Base-by-base conservation (phyloP, 1,140 invertebrate genomes). In the Polyergus mexicanus region DNA sequence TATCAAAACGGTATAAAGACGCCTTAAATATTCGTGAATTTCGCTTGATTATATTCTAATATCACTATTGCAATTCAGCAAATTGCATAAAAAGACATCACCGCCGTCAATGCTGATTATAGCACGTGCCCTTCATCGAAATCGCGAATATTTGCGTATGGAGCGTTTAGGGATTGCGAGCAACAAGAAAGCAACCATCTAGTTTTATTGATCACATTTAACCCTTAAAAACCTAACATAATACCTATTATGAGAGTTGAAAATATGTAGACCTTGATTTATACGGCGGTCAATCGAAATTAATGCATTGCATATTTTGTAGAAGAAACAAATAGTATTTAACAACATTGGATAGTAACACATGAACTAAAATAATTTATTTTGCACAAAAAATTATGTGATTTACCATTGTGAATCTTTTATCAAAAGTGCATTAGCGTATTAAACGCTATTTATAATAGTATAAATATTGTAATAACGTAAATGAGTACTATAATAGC, bases 11-110 rank as follows among this genome's bases (percentile, higher is more conserved):
- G 51, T 85, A 85, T 60, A 69, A 88, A 88, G 62, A 65, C 41
- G 13, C 44, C 19, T 19, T 56, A 47, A 32, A 10, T 44, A 69
- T 69, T 62, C 41, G 11, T 63, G 13, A 44, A 86, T 63, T 69
- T 77, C 75, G 10, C 8, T 62, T 16, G 83, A 84, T 62, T 84
- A 87, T 72, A 88, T 11, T 80, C 66, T 88, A 88, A 66, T 88
- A 88, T 88, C 81, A 88, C 86, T 85, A 65, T 74, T 28, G 22
- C 54, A 80, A 66, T 78, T 78, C 44, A 66, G 28, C 44, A 35
- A 54, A 78, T 60, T 56, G 56, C 35, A 78, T 38, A 51, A 51
- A 51, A 51, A 25, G 5, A 68, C 22, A n/a, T 11, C 54, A 8
- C 16, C 38, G 22, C n/a, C 38, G 19, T 80, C 65, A 19, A 35